Conservation (phyloP, 2,113 vertebrate species). For the Zonotrichia leucophrys region DNA sequence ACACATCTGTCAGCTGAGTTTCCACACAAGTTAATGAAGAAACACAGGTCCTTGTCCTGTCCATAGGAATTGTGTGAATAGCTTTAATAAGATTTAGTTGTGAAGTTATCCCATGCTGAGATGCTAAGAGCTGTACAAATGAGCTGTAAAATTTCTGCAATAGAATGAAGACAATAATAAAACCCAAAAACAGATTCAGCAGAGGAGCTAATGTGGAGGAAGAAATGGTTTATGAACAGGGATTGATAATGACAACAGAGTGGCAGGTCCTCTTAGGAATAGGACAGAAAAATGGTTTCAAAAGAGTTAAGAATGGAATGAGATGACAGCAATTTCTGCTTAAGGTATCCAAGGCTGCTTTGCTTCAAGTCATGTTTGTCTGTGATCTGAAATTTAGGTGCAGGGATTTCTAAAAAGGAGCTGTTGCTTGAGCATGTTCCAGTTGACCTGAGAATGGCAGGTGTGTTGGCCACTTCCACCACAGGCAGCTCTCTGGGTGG, state of each 20-base stretch:
- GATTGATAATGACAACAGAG: neutral
- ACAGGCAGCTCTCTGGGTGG: neutral
- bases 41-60: neutral
- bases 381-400: neutral
- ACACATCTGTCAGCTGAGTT: accelerated
- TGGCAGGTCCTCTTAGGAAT: neutral
- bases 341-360: neutral
- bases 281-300: neutral
- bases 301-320: neutral
- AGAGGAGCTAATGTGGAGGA: neutral
- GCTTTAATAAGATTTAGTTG: neutral
- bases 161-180: neutral
- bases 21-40: neutral
- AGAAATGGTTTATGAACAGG: neutral
- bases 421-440: neutral
- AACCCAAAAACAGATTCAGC: neutral
- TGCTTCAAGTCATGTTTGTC: neutral
- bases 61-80: neutral
- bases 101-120: neutral
- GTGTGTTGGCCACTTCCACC: neutral
- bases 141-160: neutral
- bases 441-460: neutral
- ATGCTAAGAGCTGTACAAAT: neutral
- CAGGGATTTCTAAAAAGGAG: neutral
- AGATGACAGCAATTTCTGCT: neutral